phyloP scores from a whole-genome alignment of 2,888 invertebrate species.

The Caenorhabditis sp. region DNA sequence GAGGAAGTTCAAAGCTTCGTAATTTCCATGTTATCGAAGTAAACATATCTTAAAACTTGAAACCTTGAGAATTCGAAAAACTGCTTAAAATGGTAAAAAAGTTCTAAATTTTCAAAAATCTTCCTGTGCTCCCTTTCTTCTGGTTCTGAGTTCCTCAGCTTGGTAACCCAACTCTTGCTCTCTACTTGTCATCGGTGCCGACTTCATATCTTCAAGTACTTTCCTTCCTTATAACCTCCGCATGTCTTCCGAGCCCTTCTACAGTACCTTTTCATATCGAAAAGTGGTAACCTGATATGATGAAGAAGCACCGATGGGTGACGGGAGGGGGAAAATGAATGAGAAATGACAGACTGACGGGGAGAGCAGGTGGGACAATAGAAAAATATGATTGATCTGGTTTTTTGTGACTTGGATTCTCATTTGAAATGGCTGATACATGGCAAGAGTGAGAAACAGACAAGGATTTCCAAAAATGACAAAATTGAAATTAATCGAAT shows the following conservation, averaged over 20 bases:
- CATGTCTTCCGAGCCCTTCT: background rate
- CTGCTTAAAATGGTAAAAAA: too few species aligned
- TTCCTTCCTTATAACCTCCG: background rate
- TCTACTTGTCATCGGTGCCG: background rate
- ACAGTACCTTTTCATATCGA: constrained; percentile 10
- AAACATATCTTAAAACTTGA: too few species aligned
- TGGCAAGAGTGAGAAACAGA: too few species aligned
- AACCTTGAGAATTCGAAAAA: too few species aligned
- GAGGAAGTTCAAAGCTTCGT: too few species aligned
- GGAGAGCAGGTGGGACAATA: constrained; percentile 21
- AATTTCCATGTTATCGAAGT: too few species aligned
- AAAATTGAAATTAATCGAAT: too few species aligned
- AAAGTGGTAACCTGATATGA: constrained; percentile 28
- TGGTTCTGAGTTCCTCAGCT: background rate
- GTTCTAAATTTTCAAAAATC: too few species aligned
- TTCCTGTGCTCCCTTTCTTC: background rate
- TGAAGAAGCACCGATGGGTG: too few species aligned
- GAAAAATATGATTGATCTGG: constrained; percentile 11
- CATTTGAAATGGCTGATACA: background rate
- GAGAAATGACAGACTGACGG: background rate
- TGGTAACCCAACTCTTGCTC: background rate
- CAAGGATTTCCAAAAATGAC: too few species aligned
- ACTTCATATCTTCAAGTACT: background rate
- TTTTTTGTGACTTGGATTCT: background rate
- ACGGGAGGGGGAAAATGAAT: background rate